phyloP scores from a whole-genome alignment of 2,888 invertebrate genomes.

The Danaus chrysippus region DNA sequence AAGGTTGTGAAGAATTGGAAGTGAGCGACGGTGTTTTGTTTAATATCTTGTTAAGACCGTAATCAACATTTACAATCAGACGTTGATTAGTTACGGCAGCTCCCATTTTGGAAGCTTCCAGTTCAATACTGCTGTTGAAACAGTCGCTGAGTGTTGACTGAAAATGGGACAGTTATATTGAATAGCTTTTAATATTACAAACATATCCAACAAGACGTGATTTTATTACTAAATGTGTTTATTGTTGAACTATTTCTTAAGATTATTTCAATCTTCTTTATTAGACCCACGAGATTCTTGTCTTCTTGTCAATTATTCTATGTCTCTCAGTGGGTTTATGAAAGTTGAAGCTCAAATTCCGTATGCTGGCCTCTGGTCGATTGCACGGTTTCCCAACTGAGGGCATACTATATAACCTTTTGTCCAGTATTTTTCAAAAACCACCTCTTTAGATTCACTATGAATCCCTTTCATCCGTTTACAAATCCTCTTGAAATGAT shows the following conservation, averaged over 20 bases:
- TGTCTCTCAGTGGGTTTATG: constrained; percentile 20
- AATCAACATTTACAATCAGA: not conserved
- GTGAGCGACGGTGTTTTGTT: constrained; percentile 28
- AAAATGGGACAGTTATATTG: constrained; percentile 22
- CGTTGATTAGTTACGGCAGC: not conserved
- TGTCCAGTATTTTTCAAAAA: not conserved
- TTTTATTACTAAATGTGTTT: constrained; percentile 49
- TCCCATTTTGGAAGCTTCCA: not conserved
- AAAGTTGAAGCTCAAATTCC: constrained; percentile 12
- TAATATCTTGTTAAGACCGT: constrained; percentile 7
- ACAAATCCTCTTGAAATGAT: not conserved
- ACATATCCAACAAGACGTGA: constrained; percentile 68
- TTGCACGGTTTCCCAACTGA: not conserved
- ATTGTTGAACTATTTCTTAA: constrained; percentile 24
- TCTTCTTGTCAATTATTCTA: constrained; percentile 27
- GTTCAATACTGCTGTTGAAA: not conserved
- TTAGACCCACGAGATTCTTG: constrained; percentile 22
- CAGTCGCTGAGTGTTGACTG: constrained; percentile 19
- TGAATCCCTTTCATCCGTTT: not conserved
- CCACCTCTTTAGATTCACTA: too few species aligned
- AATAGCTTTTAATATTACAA: constrained; percentile 55
- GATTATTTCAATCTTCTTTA: constrained; percentile 19
- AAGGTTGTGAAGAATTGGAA: constrained; percentile 31
- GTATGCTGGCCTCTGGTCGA: not conserved
- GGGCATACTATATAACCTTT: not conserved